Conservation (phyloP, 2,888 invertebrate genomes). For the Strigamia transsilvanica region DNA sequence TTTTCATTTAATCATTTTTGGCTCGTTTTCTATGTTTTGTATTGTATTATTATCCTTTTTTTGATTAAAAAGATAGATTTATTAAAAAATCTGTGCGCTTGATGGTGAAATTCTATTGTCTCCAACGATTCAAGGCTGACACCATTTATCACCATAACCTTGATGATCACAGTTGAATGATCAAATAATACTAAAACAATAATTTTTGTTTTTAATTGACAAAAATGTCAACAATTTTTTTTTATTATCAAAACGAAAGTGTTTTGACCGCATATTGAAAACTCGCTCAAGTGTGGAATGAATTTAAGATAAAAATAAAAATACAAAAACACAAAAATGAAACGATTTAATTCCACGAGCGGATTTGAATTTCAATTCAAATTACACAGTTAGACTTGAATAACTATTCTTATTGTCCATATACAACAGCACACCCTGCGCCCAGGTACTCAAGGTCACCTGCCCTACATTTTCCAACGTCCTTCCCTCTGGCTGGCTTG, state of each 20-base stretch:
- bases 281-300: background rate
- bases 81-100: no score
- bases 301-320: background rate
- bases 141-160: no score
- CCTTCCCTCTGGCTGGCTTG: background rate
- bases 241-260: background rate
- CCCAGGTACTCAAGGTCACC: slow-evolving; percentile 21
- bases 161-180: no score
- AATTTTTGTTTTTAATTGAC: background rate
- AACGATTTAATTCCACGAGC: background rate
- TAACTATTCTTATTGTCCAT: background rate
- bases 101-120: no score
- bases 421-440: background rate
- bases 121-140: no score
- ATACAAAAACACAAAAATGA: no score
- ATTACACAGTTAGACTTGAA: background rate
- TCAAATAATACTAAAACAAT: background rate
- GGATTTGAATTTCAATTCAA: background rate
- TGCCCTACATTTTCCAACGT: slow-evolving; percentile 1
- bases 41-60: no score
- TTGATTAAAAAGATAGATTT: no score
- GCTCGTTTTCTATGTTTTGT: background rate
- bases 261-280: background rate
- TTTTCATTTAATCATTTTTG: background rate
- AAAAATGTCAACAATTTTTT: no score